phyloP scores from a whole-genome alignment of 2,797 vertebrate species.

The Alcedo quadribrachys region DNA sequence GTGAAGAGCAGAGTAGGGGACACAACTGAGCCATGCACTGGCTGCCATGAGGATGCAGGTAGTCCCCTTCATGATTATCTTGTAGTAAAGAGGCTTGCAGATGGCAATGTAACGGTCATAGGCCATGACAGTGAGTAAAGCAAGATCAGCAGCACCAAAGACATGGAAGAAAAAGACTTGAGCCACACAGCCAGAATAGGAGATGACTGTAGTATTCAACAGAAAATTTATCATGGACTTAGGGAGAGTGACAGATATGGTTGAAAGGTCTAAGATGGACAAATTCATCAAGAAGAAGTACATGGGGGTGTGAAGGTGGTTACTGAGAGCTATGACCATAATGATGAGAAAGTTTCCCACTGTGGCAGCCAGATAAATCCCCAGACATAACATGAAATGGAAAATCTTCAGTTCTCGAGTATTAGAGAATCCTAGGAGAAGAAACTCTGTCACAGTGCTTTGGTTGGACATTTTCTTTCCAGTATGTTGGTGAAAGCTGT shows the following conservation, averaged over 20 bases:
- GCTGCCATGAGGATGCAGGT: neutral
- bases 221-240: constrained; percentile 2
- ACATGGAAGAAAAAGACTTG: neutral
- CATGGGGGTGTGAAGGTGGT: constrained; percentile 14
- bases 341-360: constrained; percentile 10
- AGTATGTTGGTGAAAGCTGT: neutral
- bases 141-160: neutral
- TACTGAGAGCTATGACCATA: neutral
- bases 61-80: neutral
- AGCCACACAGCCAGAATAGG: neutral
- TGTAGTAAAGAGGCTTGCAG: neutral
- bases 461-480: neutral
- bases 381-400: neutral
- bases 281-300: constrained; percentile 23
- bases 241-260: constrained; percentile 3
- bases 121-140: neutral
- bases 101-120: neutral
- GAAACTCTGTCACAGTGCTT: neutral
- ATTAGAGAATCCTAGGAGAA: neutral
- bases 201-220: neutral
- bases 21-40: neutral
- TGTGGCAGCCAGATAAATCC: neutral
- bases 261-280: constrained; percentile 7
- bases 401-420: neutral
- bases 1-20: neutral